Base-by-base conservation (phyloP, 2,797 vertebrate species). In the Galago senegalensis region DNA sequence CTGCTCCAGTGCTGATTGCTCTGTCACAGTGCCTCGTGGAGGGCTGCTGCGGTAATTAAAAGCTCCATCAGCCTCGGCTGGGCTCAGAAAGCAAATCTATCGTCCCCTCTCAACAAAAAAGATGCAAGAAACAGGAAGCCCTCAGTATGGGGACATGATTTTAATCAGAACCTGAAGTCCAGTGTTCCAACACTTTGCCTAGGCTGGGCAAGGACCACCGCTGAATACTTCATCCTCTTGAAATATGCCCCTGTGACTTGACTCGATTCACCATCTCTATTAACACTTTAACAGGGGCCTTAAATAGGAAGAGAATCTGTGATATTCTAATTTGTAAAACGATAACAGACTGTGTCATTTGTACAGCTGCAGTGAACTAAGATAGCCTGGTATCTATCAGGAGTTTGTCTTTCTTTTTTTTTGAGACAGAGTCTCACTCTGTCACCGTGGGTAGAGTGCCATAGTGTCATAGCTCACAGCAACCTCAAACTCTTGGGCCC, bases 11-110 rank as follows among this genome's bases (percentile, higher is more conserved):
- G 80, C 8, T 27, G 79, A 90, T 14, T 16, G 53, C 13, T 73
- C 40, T 27, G 53, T 34, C 20, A 34, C 83, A 29, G 4, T 0
- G 37, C 40, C 60, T 89, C 80, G 61, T 31, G 20, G 0, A 56
- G 27, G 58, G 88, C 93, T 73, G 86, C 90, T 0, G 2, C 2
- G 20, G 20, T 90, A 65, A 95, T 91, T 85, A 96, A 96, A 90
- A 93, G 72, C 75, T 80, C 49, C 11, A n/a, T 29, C 91, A 31
- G n/a, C 70, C 60, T 95, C 17, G 1, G 61, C 56, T 29, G 23
- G n/a, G 37, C 31, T 20, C 21, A 53, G 58, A 75, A 53, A 53
- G 73, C 34, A 53, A 61, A 82, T 40, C 40, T 40, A 5, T 16
- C 7, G 43, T 67, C 49, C 31, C 37, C 13, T n/a, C 40, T 87